phyloP scores from a whole-genome alignment of 2,113 vertebrate genomes.

The Petromus typicus region DNA sequence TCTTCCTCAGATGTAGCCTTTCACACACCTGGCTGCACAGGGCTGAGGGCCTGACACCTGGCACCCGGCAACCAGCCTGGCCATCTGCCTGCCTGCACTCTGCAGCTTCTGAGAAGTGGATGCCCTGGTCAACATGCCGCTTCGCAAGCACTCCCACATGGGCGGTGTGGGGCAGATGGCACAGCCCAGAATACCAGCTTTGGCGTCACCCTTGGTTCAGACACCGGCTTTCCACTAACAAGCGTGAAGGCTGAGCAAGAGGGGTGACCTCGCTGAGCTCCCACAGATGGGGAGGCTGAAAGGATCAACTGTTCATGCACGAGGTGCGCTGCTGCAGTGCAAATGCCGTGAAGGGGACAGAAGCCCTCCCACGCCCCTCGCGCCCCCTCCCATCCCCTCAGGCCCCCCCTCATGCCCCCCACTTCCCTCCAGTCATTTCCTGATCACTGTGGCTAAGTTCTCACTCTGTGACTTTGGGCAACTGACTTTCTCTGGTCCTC shows the following conservation, averaged over 20 bases:
- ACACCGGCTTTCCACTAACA: background rate
- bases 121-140: background rate
- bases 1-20: background rate
- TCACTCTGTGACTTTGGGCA: background rate
- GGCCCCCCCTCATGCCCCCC: background rate
- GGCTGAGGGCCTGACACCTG: background rate
- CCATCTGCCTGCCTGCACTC: background rate
- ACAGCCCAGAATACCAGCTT: background rate
- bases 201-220: background rate
- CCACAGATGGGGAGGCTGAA: rapidly evolving
- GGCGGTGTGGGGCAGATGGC: background rate
- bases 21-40: conserved; percentile 48
- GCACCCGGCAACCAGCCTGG: conserved; percentile 42
- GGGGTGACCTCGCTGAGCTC: background rate
- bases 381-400: too few relatives aligned
- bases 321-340: rapidly evolving
- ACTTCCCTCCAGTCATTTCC: too few relatives aligned
- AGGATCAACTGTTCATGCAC: rapidly evolving
- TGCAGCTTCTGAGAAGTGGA: background rate
- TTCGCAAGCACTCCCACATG: background rate
- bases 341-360: background rate
- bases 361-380: rapidly evolving
- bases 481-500: conserved; percentile 15
- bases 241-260: background rate
- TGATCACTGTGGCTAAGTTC: background rate